Percentiles rank a stretch among this genome's conserved stretches.
These are phyloP conservation scores for Drosophila pallidifrons DNA, from an alignment of 1,140 invertebrate genomes.

Conservation along the genomic window DNA sequence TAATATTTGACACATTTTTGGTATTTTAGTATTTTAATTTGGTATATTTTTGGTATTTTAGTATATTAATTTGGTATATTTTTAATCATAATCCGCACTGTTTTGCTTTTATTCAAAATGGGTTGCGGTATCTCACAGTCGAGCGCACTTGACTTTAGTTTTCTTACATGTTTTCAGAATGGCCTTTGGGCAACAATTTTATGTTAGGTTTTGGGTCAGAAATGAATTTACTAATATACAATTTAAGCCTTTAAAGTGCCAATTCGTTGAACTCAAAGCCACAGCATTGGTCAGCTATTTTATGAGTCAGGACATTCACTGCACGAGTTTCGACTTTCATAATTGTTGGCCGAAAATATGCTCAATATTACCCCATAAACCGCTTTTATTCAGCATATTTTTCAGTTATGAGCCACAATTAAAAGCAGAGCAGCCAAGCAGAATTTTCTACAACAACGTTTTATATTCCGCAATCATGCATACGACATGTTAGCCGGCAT, in stretches of 20 bases:
- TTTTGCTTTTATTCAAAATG: too few species aligned
- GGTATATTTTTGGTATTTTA: too few species aligned
- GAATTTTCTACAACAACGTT: slow-evolving; percentile 54
- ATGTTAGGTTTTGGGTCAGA: slow-evolving; percentile 22
- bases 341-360: slow-evolving; percentile 66
- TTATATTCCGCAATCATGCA: slow-evolving; percentile 59
- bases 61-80: too few species aligned
- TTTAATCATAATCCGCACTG: too few species aligned
- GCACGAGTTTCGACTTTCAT: slow-evolving; percentile 39
- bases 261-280: slow-evolving; percentile 52
- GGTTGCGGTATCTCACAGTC: too few species aligned
- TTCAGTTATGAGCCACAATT: slow-evolving; percentile 67
- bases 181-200: too few species aligned
- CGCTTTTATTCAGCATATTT: slow-evolving; percentile 50
- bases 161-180: too few species aligned
- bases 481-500: slow-evolving; percentile 62
- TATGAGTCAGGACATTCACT: neutral
- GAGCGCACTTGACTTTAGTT: too few species aligned
- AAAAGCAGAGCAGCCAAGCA: slow-evolving; percentile 63
- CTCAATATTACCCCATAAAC: slow-evolving; percentile 54
- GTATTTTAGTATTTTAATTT: too few species aligned
- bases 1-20: too few species aligned
- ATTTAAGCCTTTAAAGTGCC: slow-evolving; percentile 59
- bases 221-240: slow-evolving; percentile 34
- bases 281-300: slow-evolving; percentile 49